These are phyloP conservation scores for Lysandra coridon DNA, from an alignment of 2,888 invertebrate species.

Conservation along the genomic window DNA sequence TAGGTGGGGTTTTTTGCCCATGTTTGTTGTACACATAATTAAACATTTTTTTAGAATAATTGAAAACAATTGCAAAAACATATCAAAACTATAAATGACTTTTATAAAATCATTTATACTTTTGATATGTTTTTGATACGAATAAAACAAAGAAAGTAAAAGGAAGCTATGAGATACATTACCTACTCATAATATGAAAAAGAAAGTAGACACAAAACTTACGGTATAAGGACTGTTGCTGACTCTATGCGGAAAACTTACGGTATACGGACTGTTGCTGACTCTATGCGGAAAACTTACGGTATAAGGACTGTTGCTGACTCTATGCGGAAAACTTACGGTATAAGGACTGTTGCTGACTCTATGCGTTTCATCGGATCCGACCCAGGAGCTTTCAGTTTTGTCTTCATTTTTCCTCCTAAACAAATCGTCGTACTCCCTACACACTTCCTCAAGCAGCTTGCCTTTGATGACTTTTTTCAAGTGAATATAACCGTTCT, in stretches of 20 bases:
- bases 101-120: too few species aligned
- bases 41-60: too few species aligned
- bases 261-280: slow-evolving; percentile 52
- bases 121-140: too few species aligned
- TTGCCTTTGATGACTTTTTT: slow-evolving; percentile 62
- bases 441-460: slow-evolving; percentile 66
- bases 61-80: too few species aligned
- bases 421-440: slow-evolving; percentile 77
- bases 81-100: too few species aligned
- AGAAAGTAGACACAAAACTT: slow-evolving; percentile 41
- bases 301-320: slow-evolving; percentile 50
- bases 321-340: slow-evolving; percentile 53
- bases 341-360: slow-evolving; percentile 51
- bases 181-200: too few species aligned
- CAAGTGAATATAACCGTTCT: slow-evolving; percentile 78
- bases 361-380: slow-evolving; percentile 62
- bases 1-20: too few species aligned
- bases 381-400: slow-evolving; percentile 79
- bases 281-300: slow-evolving; percentile 54
- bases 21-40: too few species aligned
- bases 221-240: slow-evolving; percentile 54
- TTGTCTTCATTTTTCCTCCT: slow-evolving; percentile 68
- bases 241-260: slow-evolving; percentile 52
- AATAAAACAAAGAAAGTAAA: too few species aligned
- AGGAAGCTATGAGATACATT: too few species aligned